phyloP scores from a whole-genome alignment of 2,797 vertebrate genomes.

The Sebastes hubbsi region DNA sequence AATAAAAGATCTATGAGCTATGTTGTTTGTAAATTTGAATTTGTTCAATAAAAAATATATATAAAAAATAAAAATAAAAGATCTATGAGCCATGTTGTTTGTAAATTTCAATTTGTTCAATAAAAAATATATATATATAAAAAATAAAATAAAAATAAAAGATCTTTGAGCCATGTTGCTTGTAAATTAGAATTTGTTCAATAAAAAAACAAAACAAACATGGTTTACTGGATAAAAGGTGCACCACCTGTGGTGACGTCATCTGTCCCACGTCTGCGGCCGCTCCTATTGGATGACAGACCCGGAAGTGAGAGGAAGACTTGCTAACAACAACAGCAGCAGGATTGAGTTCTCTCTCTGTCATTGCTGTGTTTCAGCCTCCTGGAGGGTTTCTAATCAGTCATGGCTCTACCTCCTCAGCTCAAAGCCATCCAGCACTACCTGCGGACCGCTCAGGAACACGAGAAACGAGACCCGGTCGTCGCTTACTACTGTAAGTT shows the following conservation, averaged over 20 bases:
- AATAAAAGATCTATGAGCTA: too few species aligned
- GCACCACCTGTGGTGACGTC: conserved; percentile 36
- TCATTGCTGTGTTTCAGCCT: background rate
- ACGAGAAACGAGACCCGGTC: conserved; percentile 92
- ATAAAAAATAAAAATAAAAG: too few species aligned
- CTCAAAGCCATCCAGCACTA: conserved; percentile 91
- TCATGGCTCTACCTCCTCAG: conserved; percentile 88
- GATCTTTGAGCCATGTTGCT: too few species aligned
- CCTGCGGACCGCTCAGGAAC: conserved; percentile 93
- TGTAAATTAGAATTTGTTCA: too few species aligned
- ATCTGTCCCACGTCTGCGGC: background rate
- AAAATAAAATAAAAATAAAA: too few species aligned
- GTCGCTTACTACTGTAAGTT: conserved; percentile 97
- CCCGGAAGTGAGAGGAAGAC: conserved; percentile 53
- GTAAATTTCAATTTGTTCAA: too few species aligned
- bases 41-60: too few species aligned
- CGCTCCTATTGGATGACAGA: conserved; percentile 50
- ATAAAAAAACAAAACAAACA: background rate
- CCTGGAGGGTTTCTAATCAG: background rate
- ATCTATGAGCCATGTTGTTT: too few species aligned
- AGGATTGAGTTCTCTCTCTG: background rate
- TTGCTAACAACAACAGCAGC: conserved; percentile 48
- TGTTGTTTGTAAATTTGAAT: too few species aligned
- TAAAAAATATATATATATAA: too few species aligned
- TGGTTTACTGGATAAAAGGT: background rate